These are phyloP conservation scores for Plodia interpunctella DNA, from an alignment of 1,140 invertebrate species.

Conservation along the genomic window DNA sequence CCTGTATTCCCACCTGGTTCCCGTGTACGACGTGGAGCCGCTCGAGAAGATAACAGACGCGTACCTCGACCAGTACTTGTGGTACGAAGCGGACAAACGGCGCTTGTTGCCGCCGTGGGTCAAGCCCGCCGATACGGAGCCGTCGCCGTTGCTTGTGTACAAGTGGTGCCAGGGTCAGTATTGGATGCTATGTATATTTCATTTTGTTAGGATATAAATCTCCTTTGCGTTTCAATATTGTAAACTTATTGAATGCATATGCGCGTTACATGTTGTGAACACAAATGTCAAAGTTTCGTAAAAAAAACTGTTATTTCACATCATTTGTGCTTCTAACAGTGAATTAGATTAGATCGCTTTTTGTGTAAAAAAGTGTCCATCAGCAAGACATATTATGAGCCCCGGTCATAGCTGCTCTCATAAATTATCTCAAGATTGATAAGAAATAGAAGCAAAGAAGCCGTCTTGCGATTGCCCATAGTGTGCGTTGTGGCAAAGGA, in stretches of 20 bases:
- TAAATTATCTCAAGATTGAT: constrained; percentile 5
- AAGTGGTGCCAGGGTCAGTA: constrained; percentile 99
- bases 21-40: constrained; percentile 99
- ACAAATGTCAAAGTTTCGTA: too few relatives aligned
- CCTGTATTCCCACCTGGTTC: constrained; percentile 98
- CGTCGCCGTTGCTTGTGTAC: constrained; percentile 97
- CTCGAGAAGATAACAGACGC: constrained; percentile 99
- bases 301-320: too few relatives aligned
- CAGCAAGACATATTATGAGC: too few relatives aligned
- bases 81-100: constrained; percentile 99
- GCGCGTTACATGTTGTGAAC: too few relatives aligned
- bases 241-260: too few relatives aligned
- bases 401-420: too few relatives aligned
- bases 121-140: constrained; percentile 98
- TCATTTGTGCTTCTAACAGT: too few relatives aligned
- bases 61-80: constrained; percentile 99
- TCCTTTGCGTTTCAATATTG: neutral
- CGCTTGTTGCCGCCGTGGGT: constrained; percentile 98
- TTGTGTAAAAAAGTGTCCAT: too few relatives aligned
- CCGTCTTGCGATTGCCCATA: constrained; percentile 52
- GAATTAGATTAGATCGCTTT: too few relatives aligned
- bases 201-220: neutral
- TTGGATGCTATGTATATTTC: too few relatives aligned
- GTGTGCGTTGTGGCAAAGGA: constrained; percentile 81
- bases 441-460: constrained; percentile 14